phyloP scores from a whole-genome alignment of 2,797 vertebrate species.

The Aldrovandia affinis region DNA sequence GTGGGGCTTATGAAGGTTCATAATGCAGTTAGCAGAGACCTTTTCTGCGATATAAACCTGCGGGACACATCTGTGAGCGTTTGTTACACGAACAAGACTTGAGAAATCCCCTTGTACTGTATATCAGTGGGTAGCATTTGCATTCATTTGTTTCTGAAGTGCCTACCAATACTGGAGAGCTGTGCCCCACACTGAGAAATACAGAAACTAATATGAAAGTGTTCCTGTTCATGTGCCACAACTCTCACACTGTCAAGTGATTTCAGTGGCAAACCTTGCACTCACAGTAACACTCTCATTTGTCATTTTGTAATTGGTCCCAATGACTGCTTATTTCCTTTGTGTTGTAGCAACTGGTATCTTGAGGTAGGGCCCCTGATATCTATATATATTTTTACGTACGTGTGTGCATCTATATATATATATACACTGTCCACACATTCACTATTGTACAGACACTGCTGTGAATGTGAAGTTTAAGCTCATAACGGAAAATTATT shows the following conservation, averaged over 20 bases:
- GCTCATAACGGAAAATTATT: background rate
- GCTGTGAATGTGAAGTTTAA: background rate
- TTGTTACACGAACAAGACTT: constrained; percentile 22
- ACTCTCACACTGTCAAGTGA: background rate
- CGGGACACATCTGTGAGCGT: background rate
- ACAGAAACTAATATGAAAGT: background rate
- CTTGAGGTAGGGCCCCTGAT: too few relatives aligned
- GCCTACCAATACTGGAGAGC: background rate
- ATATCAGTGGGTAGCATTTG: background rate
- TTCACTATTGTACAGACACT: background rate
- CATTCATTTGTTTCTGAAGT: constrained; percentile 14
- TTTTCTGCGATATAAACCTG: constrained; percentile 4
- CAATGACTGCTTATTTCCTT: background rate
- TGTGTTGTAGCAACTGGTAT: too few relatives aligned
- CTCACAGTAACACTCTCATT: constrained; percentile 27
- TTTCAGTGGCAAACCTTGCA: background rate
- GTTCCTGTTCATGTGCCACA: background rate
- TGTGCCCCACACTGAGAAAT: background rate
- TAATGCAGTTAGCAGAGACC: background rate
- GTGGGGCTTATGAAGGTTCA: background rate
- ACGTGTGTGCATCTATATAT: too few relatives aligned
- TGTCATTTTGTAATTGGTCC: background rate
- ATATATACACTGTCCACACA: too few relatives aligned
- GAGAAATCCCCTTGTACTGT: background rate
- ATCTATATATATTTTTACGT: constrained; percentile 32